Conservation (phyloP, 2,113 vertebrate genomes). For the human region GRCh38 chrX:123350001-123350500, state of each 20-base stretch:
- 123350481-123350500: conserved; percentile 79
- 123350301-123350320: conserved; percentile 74
- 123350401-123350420: conserved; percentile 77
- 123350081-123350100: not conserved
- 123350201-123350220: conserved; percentile 40
- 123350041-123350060: not conserved
- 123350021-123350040: not conserved
- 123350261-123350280: conserved; percentile 68
- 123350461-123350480: conserved; percentile 76
- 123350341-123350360: conserved; percentile 80
- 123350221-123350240: conserved; percentile 69
- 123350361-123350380: conserved; percentile 79
- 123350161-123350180: not conserved
- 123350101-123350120: conserved; percentile 34
- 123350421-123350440: conserved; percentile 79
- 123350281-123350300: conserved; percentile 75
- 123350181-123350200: not conserved
- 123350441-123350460: conserved; percentile 84
- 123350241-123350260: conserved; percentile 51
- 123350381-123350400: conserved; percentile 65
- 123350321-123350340: conserved; percentile 79
- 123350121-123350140: not conserved
- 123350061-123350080: conserved; percentile 32
- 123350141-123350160: conserved; percentile 30
- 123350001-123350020: not conserved